Conservation (phyloP, 2,113 vertebrate genomes). For the Ginglymostoma cirratum region DNA sequence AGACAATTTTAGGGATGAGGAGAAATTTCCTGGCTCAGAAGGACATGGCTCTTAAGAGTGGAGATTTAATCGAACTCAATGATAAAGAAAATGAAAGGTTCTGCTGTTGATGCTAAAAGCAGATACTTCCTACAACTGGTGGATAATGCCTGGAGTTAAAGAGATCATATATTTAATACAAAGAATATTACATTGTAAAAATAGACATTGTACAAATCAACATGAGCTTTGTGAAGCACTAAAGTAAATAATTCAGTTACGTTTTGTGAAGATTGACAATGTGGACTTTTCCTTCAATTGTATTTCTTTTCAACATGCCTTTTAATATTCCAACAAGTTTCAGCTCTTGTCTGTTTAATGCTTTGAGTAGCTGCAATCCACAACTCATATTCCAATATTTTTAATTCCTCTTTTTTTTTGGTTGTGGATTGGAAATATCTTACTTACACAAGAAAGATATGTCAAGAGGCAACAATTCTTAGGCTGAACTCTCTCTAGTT, state of each 20-base stretch:
- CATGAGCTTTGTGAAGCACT: not conserved
- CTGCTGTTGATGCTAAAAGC: not conserved
- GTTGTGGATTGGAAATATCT: not conserved
- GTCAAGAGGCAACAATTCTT: not conserved
- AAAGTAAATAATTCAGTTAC: not conserved
- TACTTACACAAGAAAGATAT: not conserved
- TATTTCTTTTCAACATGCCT: not conserved
- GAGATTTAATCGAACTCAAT: not conserved
- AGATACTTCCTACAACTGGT: not conserved
- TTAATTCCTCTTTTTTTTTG: not conserved
- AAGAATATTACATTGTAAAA: not conserved
- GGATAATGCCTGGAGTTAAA: not conserved
- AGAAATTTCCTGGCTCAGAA: too few species aligned
- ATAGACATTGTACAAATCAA: not conserved
- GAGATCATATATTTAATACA: not conserved
- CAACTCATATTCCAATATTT: not conserved
- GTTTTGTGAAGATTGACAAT: not conserved
- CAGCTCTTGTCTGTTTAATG: not conserved
- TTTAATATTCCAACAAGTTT: not conserved
- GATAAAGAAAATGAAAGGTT: not conserved
- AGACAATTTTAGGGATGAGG: too few species aligned
- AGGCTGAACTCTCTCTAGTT: not conserved
- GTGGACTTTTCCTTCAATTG: not conserved
- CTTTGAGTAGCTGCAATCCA: not conserved
- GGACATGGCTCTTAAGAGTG: not conserved